Conservation (phyloP, 2,888 invertebrate species). For the Pristionchus maxplancki region DNA sequence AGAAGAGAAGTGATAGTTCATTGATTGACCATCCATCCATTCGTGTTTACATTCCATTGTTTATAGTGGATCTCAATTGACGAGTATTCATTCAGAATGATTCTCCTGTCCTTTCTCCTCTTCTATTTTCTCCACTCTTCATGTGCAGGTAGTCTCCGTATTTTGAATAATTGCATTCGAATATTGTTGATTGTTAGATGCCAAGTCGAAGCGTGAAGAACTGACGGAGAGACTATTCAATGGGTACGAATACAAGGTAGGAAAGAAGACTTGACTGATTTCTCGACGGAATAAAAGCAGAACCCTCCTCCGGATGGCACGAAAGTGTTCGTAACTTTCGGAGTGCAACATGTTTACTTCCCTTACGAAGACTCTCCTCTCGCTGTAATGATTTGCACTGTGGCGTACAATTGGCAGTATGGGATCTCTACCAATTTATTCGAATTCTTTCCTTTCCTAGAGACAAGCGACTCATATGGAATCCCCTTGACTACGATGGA, state of each 20-base stretch:
- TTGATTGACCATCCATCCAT: neutral
- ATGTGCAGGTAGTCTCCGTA: neutral
- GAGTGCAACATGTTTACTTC: conserved; percentile 8
- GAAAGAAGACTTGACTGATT: no score
- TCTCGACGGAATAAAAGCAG: neutral
- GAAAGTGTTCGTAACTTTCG: neutral
- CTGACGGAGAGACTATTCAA: neutral
- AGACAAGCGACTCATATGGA: neutral
- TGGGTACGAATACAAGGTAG: conserved; percentile 10
- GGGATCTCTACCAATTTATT: no score
- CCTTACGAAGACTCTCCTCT: neutral
- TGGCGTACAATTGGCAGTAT: neutral
- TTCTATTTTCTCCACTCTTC: neutral
- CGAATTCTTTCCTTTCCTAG: neutral
- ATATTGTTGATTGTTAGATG: neutral
- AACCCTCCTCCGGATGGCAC: neutral
- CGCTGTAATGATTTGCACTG: neutral
- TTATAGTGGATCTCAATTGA: neutral
- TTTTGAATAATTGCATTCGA: neutral
- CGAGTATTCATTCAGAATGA: neutral
- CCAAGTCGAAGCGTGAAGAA: neutral
- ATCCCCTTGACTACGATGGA: neutral
- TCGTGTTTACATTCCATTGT: neutral
- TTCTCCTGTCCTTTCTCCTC: neutral
- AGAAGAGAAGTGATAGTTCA: neutral